Evolutionary conservation across 1,140 invertebrate genomes (phyloP), one percentile per base, ranked within the genome.

Genomic region (Drosophila ficusphila): DNA sequence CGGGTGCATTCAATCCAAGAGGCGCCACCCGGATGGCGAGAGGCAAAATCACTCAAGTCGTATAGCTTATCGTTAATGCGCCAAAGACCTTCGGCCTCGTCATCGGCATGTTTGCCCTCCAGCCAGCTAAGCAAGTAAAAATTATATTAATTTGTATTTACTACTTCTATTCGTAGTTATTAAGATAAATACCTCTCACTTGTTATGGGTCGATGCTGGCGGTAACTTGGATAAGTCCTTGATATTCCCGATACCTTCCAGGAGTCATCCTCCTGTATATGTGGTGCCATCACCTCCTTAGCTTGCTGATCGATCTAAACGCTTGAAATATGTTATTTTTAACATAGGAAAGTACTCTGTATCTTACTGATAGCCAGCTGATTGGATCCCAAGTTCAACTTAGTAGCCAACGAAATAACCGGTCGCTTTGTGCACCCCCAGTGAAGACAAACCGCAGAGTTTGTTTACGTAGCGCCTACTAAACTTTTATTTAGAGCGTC

Each of bases 1-100:
- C 94, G 94, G 3, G 96, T 96, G 3, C 95, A 52, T 51, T 92
- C 78, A 5, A 97, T 89, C 96, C 96, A 97, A 79, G 96, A 94
- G 7, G 90, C 46, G 11, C 96, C 96, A 25, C 96, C 97, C n/a
- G 96, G 96, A 93, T 97, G 97, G 14, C 82, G 93, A 0, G 93
- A 62, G 0, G 95, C 90, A 77, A 96, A 97, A 14, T 92, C 91
- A 4, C 91, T 92, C 11, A 97, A 92, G 90, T 97, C 95, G 82
- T 97, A 97, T 0, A 97, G 92, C 34, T 92, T 92, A 90, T 97
- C 93, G 68, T 94, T 93, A 11, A 97, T 93, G 54, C 97, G 92
- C 97, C 97, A 97, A 0, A 96, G 91, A 5, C 93, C 94, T 89
- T 96, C 95, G 0, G 96, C 95, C 9, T 94, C 94, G 79, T 97